These are phyloP conservation scores for Clusia tigrina DNA, from an alignment of 2,888 invertebrate genomes.

Conservation along the genomic window DNA sequence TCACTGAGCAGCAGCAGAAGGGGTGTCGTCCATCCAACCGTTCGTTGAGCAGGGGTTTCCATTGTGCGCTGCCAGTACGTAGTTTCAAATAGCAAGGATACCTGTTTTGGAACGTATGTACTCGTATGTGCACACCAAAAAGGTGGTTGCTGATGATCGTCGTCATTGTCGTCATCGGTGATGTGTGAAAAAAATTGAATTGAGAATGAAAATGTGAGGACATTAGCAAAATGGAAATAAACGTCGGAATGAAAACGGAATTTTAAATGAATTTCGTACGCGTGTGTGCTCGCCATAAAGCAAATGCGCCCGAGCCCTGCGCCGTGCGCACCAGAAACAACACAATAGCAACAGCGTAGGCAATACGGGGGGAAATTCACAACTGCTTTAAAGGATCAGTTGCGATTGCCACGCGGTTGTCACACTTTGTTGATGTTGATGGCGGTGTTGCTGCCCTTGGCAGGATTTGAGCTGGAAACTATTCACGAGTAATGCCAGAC, in stretches of 20 bases:
- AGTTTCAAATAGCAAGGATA: too few species aligned
- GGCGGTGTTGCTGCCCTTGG: not conserved
- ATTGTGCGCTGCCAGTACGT: too few species aligned
- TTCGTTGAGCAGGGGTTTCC: too few species aligned
- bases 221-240: not conserved
- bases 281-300: constrained; percentile 6
- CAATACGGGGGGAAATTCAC: too few species aligned
- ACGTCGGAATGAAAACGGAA: not conserved
- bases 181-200: not conserved
- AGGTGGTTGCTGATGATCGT: too few species aligned
- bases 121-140: too few species aligned
- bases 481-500: not conserved
- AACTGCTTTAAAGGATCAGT: constrained; percentile 28
- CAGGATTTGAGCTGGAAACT: constrained; percentile 9
- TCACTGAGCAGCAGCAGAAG: too few species aligned
- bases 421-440: constrained; percentile 37
- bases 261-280: not conserved
- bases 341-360: not conserved
- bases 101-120: too few species aligned
- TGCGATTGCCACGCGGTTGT: constrained; percentile 46
- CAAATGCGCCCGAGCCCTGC: not conserved
- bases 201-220: not conserved
- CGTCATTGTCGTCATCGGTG: not conserved
- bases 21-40: too few species aligned
- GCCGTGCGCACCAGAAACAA: not conserved